These are phyloP conservation scores for Callipepla californica DNA, from an alignment of 2,113 vertebrate species.

Conservation along the genomic window DNA sequence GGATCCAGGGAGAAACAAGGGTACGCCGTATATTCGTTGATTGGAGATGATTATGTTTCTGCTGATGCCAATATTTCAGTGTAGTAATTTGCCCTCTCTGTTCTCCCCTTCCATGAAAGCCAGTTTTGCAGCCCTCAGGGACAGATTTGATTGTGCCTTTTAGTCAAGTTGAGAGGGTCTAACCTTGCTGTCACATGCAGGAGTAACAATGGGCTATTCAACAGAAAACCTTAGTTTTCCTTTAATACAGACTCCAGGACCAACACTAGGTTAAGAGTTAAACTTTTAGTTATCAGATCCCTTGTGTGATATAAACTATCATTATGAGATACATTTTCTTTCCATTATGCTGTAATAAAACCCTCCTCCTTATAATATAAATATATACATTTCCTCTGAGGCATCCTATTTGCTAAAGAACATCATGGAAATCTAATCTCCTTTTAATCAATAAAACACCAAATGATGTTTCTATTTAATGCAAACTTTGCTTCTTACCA, in stretches of 20 bases:
- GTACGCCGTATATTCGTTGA: background rate
- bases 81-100: background rate
- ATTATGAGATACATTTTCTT: constrained; percentile 76
- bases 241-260: constrained; percentile 31
- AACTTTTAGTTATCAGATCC: constrained; percentile 70
- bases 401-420: constrained; percentile 76
- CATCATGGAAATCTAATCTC: constrained; percentile 77
- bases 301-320: constrained; percentile 75
- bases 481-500: constrained; percentile 75
- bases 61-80: background rate
- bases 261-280: constrained; percentile 62
- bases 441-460: constrained; percentile 79
- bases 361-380: constrained; percentile 75
- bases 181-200: background rate
- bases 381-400: constrained; percentile 76
- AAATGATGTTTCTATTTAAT: constrained; percentile 80
- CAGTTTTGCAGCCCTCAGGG: background rate
- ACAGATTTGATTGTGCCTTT: background rate
- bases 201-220: background rate
- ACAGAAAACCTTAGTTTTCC: background rate
- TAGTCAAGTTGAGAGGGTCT: background rate
- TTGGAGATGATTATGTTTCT: constrained; percentile 7
- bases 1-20: background rate
- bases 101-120: background rate
- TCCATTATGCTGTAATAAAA: constrained; percentile 76